These are phyloP conservation scores for Leptinotarsa undecemlineata DNA, from an alignment of 1,140 invertebrate genomes.

Conservation along the genomic window DNA sequence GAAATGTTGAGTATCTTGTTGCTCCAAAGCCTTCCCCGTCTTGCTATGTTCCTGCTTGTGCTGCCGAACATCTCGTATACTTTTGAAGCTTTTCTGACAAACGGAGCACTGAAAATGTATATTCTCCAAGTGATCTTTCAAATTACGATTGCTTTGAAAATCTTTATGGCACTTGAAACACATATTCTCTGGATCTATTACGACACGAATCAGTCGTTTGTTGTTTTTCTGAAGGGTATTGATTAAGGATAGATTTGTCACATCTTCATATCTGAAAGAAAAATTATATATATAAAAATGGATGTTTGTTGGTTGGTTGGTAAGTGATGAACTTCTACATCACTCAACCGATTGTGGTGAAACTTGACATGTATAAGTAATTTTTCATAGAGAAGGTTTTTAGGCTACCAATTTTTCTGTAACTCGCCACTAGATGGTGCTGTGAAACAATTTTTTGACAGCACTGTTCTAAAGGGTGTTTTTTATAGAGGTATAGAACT, in stretches of 20 bases:
- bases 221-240: conserved; percentile 33
- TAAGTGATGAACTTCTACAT: too few species aligned
- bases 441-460: too few species aligned
- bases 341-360: too few species aligned
- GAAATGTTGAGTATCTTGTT: neutral
- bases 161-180: conserved; percentile 28
- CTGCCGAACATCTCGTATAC: conserved; percentile 23
- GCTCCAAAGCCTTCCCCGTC: conserved; percentile 7
- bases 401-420: too few species aligned
- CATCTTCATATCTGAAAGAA: conserved; percentile 3
- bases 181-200: conserved; percentile 32
- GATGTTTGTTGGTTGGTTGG: too few species aligned
- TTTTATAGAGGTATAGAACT: too few species aligned
- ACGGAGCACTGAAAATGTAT: conserved; percentile 13
- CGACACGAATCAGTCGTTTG: conserved; percentile 32
- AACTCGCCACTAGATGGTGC: too few species aligned
- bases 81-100: conserved; percentile 29
- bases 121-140: conserved; percentile 7
- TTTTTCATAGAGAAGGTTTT: too few species aligned
- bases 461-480: too few species aligned
- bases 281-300: too few species aligned
- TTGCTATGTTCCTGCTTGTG: conserved; percentile 22
- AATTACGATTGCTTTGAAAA: conserved; percentile 24
- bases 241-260: conserved; percentile 36
- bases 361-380: too few species aligned